These are phyloP conservation scores for Campoplex nolae DNA, from an alignment of 2,888 invertebrate genomes.

Conservation along the genomic window DNA sequence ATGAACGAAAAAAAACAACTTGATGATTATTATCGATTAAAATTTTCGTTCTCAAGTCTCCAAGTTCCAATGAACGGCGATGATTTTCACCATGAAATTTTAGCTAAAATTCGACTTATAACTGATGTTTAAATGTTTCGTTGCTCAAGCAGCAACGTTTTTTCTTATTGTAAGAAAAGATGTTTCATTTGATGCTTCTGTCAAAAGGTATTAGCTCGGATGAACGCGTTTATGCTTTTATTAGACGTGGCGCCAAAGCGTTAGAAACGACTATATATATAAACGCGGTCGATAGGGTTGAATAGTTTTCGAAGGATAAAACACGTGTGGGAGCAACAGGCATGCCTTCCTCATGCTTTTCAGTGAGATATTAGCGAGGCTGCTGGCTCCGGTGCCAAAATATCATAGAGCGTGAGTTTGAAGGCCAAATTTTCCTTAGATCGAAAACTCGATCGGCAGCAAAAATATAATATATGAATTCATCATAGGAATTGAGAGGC, in stretches of 20 bases:
- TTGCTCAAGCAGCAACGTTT: not conserved
- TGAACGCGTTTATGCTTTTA: not conserved
- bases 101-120: not conserved
- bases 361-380: conserved; percentile 1
- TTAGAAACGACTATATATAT: not conserved
- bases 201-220: not conserved
- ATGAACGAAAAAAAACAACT: too few relatives aligned
- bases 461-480: conserved; percentile 16
- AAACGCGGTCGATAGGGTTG: not conserved
- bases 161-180: not conserved
- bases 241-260: conserved; percentile 18
- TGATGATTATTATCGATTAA: not conserved
- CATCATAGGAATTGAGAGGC: not conserved
- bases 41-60: too few relatives aligned
- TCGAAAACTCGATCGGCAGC: not conserved
- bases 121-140: not conserved
- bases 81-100: too few relatives aligned
- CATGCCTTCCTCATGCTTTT: conserved; percentile 27
- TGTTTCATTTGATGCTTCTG: not conserved
- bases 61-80: too few relatives aligned
- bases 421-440: conserved; percentile 7
- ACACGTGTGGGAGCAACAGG: conserved; percentile 41
- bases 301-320: conserved; percentile 24
- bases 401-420: conserved; percentile 32
- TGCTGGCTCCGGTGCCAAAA: conserved; percentile 39